phyloP scores from a whole-genome alignment of 2,888 invertebrate species.

The Phoronis australis region DNA sequence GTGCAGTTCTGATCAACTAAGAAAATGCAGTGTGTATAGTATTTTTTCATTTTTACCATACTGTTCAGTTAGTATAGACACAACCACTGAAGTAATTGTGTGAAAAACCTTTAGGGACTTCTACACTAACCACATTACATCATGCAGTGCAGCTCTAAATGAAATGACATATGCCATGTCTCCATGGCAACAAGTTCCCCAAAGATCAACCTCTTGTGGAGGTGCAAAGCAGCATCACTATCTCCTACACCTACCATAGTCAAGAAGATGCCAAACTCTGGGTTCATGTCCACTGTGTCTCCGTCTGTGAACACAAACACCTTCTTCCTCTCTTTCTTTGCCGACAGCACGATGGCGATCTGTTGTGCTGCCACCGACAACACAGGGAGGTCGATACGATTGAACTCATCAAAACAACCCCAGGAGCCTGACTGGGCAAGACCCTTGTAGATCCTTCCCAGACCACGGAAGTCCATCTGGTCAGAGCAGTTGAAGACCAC shows the following conservation, averaged over 20 bases:
- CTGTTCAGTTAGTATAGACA: no score
- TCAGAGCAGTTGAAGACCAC: constrained; percentile 55
- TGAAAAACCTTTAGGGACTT: no score
- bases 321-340: constrained; percentile 89
- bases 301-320: constrained; percentile 91
- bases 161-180: no score
- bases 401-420: constrained; percentile 55
- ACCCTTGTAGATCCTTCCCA: constrained; percentile 54
- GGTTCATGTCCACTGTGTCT: constrained; percentile 84
- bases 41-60: no score
- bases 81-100: no score
- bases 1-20: no score
- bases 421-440: constrained; percentile 54
- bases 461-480: constrained; percentile 55
- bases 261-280: constrained; percentile 93
- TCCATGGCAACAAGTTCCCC: no score
- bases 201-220: no score
- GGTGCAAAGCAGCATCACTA: no score
- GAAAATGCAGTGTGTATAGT: no score
- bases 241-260: constrained; percentile 89
- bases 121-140: no score
- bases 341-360: constrained; percentile 79
- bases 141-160: no score
- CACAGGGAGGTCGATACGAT: constrained; percentile 81
- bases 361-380: constrained; percentile 94